Evolutionary conservation across 2,888 invertebrate species (phyloP), one percentile per base, ranked within the genome.

Genomic region (Melangyna quadrimaculata): DNA sequence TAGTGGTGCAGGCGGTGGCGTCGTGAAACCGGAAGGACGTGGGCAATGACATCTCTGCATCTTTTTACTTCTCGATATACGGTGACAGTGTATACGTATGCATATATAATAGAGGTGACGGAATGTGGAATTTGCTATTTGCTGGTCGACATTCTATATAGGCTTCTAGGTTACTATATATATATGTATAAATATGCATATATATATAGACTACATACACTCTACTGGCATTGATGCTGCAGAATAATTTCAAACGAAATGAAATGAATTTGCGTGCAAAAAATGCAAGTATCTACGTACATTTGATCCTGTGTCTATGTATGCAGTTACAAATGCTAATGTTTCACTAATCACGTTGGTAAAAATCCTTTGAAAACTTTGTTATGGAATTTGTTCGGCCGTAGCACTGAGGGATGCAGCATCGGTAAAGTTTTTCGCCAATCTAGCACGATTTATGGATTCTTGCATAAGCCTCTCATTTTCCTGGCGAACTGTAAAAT

Each of bases 401-500:
- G 89, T 84, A 80, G 89, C 78, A 81, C 89, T 81, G 17, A 89
- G 87, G 17, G 89, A 88, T 77, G 90, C 89, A 55, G 89, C 87
- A 84, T 92, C 92, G 55, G 92, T 92, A 45, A 90, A 90, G 87
- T 92, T 92, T 88, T 91, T 92, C 88, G 90, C 90, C 88, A 90
- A 91, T 79, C 90, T 88, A 45, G 90, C 91, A 67, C 92, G 90
- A 83, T 95, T 95, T 91, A 95, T 93, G 89, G 95, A 96, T 93
- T 96, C 96, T 92, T 94, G 94, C 94, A 96, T 94, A 93, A 96
- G 94, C 93, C 96, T 96, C 93, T 97, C 96, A 93, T 97, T 97
- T 94, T 97, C 96, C 93, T 96, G 96, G 89, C 97, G 96, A 92
- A 97, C 97, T 97, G 95, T 88, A 94, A 94, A 93, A 89, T 87